Evolutionary conservation across 2,888 invertebrate genomes (phyloP).

Genomic region (Cerceris rybyensis): DNA sequence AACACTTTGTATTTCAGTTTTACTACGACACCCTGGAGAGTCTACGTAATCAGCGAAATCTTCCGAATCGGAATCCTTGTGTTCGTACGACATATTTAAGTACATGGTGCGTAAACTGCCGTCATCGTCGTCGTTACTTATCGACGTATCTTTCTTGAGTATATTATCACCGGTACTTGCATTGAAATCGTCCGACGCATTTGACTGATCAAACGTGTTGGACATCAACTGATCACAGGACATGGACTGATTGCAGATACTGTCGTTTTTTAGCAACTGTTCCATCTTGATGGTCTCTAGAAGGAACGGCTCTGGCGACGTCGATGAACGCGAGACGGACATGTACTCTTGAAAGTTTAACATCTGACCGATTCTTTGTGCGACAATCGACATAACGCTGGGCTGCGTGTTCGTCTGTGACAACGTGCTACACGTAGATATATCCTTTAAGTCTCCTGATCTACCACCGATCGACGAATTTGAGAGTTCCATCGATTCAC

Average conservation of each 20-base stretch:
- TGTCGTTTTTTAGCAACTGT: slow-evolving; percentile 23
- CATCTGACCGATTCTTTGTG: slow-evolving; percentile 11
- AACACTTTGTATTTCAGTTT: too few relatives aligned
- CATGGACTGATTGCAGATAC: slow-evolving; percentile 34
- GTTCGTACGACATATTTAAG: slow-evolving; percentile 18
- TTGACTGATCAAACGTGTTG: slow-evolving; percentile 30
- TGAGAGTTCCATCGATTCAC: too few relatives aligned
- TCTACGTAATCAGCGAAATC: background rate
- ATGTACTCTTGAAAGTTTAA: slow-evolving; percentile 25
- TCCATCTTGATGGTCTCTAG: slow-evolving; percentile 29
- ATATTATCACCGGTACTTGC: background rate
- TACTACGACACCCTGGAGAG: background rate
- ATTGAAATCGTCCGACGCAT: background rate
- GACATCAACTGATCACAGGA: slow-evolving; percentile 32
- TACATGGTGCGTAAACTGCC: background rate
- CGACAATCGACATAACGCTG: background rate
- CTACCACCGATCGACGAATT: background rate
- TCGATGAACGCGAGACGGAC: slow-evolving; percentile 47
- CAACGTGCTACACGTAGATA: background rate
- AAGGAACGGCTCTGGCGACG: slow-evolving; percentile 47
- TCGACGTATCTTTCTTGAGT: background rate
- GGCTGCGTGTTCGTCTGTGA: background rate
- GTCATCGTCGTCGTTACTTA: background rate
- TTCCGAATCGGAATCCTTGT: slow-evolving; percentile 12
- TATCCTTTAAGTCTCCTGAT: background rate